Evolutionary conservation across 2,113 vertebrate species (phyloP).

Genomic region (Silurus glanis): DNA sequence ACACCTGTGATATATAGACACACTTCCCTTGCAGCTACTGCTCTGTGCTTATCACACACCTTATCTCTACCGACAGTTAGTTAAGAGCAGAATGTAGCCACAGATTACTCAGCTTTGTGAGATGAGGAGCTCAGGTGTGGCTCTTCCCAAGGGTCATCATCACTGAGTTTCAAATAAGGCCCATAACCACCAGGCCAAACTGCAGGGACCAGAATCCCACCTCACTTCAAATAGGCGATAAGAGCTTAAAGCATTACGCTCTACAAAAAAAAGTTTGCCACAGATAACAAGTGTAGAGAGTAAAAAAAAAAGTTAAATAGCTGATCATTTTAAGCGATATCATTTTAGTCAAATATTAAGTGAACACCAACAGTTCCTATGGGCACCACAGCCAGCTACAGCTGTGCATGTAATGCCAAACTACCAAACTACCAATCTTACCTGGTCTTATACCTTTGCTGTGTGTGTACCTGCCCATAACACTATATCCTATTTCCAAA

Average conservation of each 20-base stretch:
- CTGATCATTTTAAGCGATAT: neutral
- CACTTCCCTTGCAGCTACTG: constrained; percentile 66
- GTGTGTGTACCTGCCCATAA: neutral
- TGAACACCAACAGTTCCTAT: neutral
- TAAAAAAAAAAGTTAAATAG: neutral
- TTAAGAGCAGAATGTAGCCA: constrained; percentile 56
- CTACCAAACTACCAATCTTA: neutral
- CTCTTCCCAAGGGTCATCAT: constrained; percentile 39
- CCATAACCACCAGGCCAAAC: constrained; percentile 8
- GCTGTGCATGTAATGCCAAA: neutral
- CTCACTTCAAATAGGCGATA: constrained; percentile 11
- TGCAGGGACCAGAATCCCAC: neutral
- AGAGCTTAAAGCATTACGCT: neutral
- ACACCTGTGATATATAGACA: constrained; percentile 66
- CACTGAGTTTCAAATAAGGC: constrained; percentile 7
- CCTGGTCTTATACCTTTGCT: neutral
- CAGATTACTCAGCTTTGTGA: constrained; percentile 48
- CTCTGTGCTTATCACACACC: constrained; percentile 61
- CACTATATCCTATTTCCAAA: neutral
- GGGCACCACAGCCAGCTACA: neutral
- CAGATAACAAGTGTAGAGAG: neutral
- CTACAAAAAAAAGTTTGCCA: neutral
- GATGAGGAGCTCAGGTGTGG: constrained; percentile 45
- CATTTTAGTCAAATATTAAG: neutral
- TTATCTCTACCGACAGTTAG: constrained; percentile 74